Percentiles rank a stretch among this genome's conserved stretches.
phyloP scores from a whole-genome alignment of 2,888 invertebrate genomes.

The Aleiodes alternator region DNA sequence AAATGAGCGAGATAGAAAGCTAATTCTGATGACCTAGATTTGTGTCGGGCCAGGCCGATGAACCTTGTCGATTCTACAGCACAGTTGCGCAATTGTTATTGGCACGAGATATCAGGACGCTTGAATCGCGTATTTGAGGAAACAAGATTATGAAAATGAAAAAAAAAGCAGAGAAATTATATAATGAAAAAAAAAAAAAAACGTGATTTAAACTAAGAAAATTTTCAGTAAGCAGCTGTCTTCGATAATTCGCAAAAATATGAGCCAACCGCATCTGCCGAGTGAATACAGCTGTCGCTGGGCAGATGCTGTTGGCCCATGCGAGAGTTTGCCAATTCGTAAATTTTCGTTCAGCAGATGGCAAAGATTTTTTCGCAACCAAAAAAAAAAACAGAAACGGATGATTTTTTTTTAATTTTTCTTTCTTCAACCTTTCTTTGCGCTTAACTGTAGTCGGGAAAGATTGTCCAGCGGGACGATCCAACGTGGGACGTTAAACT shows the following conservation, averaged over 20 bases:
- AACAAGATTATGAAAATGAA: conserved; percentile 1
- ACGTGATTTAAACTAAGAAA: conserved; percentile 8
- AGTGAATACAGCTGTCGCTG: conserved; percentile 63
- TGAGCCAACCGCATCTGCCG: conserved; percentile 66
- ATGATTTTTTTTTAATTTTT: conserved; percentile 25
- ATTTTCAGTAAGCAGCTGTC: conserved; percentile 42
- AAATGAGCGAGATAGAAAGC: conserved; percentile 25
- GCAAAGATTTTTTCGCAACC: neutral
- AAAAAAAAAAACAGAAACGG: too few relatives aligned
- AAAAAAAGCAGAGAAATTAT: neutral
- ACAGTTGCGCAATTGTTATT: conserved; percentile 53
- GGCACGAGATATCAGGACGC: conserved; percentile 34
- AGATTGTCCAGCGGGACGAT: conserved; percentile 62
- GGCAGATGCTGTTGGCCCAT: conserved; percentile 58
- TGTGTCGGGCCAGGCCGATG: conserved; percentile 14
- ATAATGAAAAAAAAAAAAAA: neutral
- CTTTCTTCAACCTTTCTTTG: conserved; percentile 12
- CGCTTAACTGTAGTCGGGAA: neutral
- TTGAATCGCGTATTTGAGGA: conserved; percentile 27
- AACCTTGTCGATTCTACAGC: conserved; percentile 25
- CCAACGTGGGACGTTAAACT: conserved; percentile 69
- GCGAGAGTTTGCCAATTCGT: conserved; percentile 9
- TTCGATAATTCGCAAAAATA: neutral
- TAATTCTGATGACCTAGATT: conserved; percentile 45
- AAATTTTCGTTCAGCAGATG: conserved; percentile 18